These are phyloP conservation scores for Pteropus rufus DNA, from an alignment of 2,797 vertebrate species.

Conservation along the genomic window DNA sequence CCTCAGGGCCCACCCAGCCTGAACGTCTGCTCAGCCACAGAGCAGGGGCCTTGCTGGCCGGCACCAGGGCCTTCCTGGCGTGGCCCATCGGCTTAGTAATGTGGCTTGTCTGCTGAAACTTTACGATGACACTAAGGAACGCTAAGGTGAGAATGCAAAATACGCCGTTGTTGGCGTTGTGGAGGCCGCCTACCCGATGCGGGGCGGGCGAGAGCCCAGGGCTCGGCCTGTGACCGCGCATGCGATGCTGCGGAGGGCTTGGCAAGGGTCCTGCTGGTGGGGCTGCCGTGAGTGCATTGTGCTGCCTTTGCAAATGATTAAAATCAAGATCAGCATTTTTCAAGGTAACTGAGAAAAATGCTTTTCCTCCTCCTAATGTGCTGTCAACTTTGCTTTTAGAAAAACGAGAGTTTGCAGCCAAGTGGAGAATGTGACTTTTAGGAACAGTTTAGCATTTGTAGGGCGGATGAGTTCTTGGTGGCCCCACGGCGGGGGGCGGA, in stretches of 20 bases:
- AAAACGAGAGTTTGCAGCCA: slow-evolving; percentile 47
- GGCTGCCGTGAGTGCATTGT: slow-evolving; percentile 77
- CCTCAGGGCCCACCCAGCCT: slow-evolving; percentile 52
- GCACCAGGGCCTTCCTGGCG: background rate
- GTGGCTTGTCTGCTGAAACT: no score
- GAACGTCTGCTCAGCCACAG: slow-evolving; percentile 55
- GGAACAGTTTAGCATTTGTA: slow-evolving; percentile 47
- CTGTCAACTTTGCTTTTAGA: slow-evolving; percentile 70
- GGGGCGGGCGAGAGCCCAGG: slow-evolving; percentile 65
- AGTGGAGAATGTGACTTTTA: slow-evolving; percentile 40
- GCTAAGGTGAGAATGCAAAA: no score
- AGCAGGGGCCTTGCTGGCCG: background rate
- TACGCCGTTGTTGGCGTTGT: no score
- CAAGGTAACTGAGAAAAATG: slow-evolving; percentile 75
- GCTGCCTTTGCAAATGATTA: slow-evolving; percentile 80
- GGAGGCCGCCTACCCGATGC: no score
- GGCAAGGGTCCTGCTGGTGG: slow-evolving; percentile 76
- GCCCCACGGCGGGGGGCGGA: background rate
- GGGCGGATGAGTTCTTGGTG: slow-evolving; percentile 31
- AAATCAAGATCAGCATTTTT: slow-evolving; percentile 79
- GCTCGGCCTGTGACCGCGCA: slow-evolving; percentile 75
- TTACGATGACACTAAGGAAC: no score
- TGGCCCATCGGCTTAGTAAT: background rate
- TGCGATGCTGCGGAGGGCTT: slow-evolving; percentile 76
- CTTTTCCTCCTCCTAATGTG: slow-evolving; percentile 33